These are phyloP conservation scores for Escarpia spicata DNA, from an alignment of 2,888 invertebrate genomes.

Conservation along the genomic window DNA sequence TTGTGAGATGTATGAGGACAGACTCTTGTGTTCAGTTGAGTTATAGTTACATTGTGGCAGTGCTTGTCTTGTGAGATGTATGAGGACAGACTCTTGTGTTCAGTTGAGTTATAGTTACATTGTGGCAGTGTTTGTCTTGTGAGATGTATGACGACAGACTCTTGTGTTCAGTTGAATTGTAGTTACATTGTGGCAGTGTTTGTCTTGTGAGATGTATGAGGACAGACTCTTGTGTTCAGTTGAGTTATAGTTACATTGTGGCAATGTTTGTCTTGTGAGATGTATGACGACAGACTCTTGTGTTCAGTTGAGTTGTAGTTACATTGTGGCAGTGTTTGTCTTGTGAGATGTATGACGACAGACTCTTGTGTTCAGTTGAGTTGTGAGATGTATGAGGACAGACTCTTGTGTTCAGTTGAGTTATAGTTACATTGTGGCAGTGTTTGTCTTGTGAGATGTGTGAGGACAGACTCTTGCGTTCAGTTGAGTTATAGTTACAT, in stretches of 20 bases:
- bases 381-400: constrained; percentile 35
- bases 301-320: not conserved
- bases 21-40: not conserved
- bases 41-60: constrained; percentile 23
- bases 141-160: too few species aligned
- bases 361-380: constrained; percentile 51
- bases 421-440: constrained; percentile 23
- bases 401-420: not conserved
- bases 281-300: too few species aligned
- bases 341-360: not conserved
- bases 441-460: not conserved
- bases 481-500: constrained; percentile 63
- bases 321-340: constrained; percentile 19
- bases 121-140: too few species aligned
- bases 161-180: not conserved
- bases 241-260: too few species aligned
- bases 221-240: constrained; percentile 46
- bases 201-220: not conserved
- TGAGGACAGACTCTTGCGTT: constrained; percentile 29
- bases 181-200: constrained; percentile 23
- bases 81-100: constrained; percentile 29
- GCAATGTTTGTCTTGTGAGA: too few species aligned
- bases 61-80: not conserved
- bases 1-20: constrained; percentile 35
- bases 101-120: constrained; percentile 63